A percentile compares a stretch with the other conserved stretches of the same genome.
Conservation (phyloP, 2,797 vertebrate species). For the Schizopygopsis malacanthus region DNA sequence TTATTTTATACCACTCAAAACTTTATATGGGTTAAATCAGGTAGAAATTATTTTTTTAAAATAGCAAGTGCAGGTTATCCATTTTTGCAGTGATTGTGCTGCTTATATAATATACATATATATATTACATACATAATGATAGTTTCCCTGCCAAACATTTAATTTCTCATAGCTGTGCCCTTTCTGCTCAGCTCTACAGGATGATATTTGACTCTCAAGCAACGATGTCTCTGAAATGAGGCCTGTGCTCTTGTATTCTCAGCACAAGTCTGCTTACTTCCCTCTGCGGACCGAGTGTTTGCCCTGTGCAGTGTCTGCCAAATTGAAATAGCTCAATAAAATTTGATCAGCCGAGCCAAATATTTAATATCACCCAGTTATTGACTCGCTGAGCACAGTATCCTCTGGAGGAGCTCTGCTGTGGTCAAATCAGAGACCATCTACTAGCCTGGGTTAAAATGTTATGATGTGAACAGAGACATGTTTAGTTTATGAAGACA, state of each 20-base stretch:
- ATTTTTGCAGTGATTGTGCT: not conserved
- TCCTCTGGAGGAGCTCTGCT: not conserved
- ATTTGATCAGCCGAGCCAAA: conserved; percentile 42
- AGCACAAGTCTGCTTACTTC: conserved; percentile 6
- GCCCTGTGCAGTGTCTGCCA: conserved; percentile 32
- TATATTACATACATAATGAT: not conserved
- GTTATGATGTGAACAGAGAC: not conserved
- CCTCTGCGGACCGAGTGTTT: conserved; percentile 30
- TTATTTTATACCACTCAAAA: not conserved
- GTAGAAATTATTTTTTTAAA: not conserved
- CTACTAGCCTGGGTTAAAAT: not conserved
- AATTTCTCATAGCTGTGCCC: not conserved
- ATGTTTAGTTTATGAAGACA: not conserved
- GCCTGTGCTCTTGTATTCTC: conserved; percentile 7
- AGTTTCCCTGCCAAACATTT: not conserved
- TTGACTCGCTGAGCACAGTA: conserved; percentile 14
- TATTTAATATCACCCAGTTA: conserved; percentile 23
- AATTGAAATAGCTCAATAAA: conserved; percentile 42
- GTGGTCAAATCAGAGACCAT: conserved; percentile 17
- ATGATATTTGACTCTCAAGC: conserved; percentile 17
- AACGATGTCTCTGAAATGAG: conserved; percentile 14
- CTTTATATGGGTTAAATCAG: not conserved
- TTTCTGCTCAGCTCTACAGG: not conserved
- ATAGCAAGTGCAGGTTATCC: not conserved
- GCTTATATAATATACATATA: too few species aligned